Percentiles rank a stretch among this genome's conserved stretches.
These are phyloP conservation scores for Phalacrocorax pelagicus DNA, from an alignment of 2,113 vertebrate genomes.

Conservation along the genomic window DNA sequence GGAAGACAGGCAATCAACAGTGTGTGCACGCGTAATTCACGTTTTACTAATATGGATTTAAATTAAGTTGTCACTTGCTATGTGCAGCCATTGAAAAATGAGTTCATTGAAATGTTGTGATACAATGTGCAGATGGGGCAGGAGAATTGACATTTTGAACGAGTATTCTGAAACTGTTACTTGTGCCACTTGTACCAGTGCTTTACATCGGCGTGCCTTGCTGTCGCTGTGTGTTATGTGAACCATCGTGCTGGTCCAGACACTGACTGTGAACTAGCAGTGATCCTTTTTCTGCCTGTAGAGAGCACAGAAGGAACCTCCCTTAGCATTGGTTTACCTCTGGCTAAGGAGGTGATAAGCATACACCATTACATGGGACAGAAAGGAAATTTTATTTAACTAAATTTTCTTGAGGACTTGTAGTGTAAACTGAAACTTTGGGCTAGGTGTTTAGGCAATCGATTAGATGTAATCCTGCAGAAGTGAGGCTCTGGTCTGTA, in stretches of 20 bases:
- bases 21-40: not conserved
- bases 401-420: not conserved
- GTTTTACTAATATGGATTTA: constrained; percentile 21
- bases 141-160: constrained; percentile 21
- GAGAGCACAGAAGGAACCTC: not conserved
- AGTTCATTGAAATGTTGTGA: constrained; percentile 23
- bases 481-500: not conserved
- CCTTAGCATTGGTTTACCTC: not conserved
- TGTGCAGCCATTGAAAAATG: constrained; percentile 11
- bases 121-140: not conserved
- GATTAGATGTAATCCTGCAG: rapidly evolving
- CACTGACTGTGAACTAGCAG: not conserved
- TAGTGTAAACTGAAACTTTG: not conserved
- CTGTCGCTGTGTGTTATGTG: not conserved
- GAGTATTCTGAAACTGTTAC: not conserved
- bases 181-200: not conserved
- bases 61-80: constrained; percentile 30
- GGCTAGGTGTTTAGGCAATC: not conserved
- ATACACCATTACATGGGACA: rapidly evolving
- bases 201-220: not conserved
- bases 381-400: not conserved
- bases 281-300: not conserved
- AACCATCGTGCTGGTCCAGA: not conserved
- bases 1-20: not conserved
- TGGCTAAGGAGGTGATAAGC: not conserved